Evolutionary conservation across 2,888 invertebrate genomes (phyloP).

Genomic region (Caenorhabditis afra): DNA sequence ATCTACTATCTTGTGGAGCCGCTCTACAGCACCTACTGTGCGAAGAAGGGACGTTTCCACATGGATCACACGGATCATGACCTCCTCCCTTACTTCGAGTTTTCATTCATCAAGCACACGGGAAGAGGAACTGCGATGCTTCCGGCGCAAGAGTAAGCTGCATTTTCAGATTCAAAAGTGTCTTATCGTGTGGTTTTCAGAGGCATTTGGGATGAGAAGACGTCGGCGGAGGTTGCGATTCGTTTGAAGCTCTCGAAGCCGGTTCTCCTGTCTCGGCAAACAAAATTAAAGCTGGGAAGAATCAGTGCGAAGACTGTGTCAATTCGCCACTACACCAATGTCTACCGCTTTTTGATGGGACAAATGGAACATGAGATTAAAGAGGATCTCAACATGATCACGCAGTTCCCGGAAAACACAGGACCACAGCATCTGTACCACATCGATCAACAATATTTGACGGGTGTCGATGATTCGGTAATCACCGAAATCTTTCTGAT

Average conservation of each 20-base stretch:
- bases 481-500: slow-evolving; percentile 36
- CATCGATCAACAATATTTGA: slow-evolving; percentile 2
- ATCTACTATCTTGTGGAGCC: slow-evolving; percentile 37
- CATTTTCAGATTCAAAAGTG: too few relatives aligned
- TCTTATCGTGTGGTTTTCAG: slow-evolving; percentile 3
- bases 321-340: slow-evolving; percentile 31
- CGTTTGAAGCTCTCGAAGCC: slow-evolving; percentile 26
- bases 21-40: background rate
- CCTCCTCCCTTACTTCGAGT: slow-evolving; percentile 22
- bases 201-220: slow-evolving; percentile 13
- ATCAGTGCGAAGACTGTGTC: slow-evolving; percentile 18
- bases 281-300: slow-evolving; percentile 14
- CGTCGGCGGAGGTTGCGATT: slow-evolving; percentile 5
- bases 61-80: slow-evolving; percentile 11
- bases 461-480: slow-evolving; percentile 21
- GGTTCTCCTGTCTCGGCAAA: slow-evolving; percentile 7
- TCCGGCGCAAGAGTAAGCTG: background rate
- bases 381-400: slow-evolving; percentile 13
- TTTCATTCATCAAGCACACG: slow-evolving; percentile 14
- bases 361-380: background rate
- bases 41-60: slow-evolving; percentile 1
- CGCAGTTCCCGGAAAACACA: slow-evolving; percentile 14
- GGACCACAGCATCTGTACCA: slow-evolving; percentile 27
- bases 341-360: slow-evolving; percentile 29
- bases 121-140: background rate